Conservation (phyloP, 1,140 invertebrate genomes). For the Drosophila sechellia region DNA sequence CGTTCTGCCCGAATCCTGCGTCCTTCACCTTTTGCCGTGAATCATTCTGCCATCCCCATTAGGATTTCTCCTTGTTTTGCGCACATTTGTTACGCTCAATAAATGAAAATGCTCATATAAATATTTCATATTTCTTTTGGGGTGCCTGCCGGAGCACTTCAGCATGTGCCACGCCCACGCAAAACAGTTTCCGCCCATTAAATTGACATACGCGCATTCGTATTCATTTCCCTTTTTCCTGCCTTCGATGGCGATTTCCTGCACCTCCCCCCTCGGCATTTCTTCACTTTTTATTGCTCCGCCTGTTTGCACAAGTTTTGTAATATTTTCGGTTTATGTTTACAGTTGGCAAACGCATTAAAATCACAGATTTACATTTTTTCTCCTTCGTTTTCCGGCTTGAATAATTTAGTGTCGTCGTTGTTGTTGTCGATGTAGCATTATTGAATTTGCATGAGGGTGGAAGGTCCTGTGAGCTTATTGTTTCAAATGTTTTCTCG, state of each 20-base stretch:
- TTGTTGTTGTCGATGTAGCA: conserved; percentile 54
- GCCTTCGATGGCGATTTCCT: neutral
- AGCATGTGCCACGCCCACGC: conserved; percentile 31
- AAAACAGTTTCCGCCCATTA: conserved; percentile 79
- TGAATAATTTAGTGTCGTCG: conserved; percentile 82
- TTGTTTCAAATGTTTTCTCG: conserved; percentile 74
- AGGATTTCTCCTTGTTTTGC: conserved; percentile 47
- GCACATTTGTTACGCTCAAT: conserved; percentile 82
- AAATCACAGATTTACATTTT: conserved; percentile 84
- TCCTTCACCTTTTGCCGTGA: conserved; percentile 57
- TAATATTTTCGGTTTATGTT: conserved; percentile 83
- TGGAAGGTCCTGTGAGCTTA: conserved; percentile 57
- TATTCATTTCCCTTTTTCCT: neutral
- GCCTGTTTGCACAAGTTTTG: conserved; percentile 79
- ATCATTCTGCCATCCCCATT: conserved; percentile 5
- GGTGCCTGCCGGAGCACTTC: conserved; percentile 12
- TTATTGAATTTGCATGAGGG: conserved; percentile 73
- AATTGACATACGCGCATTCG: conserved; percentile 80
- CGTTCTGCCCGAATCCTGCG: neutral
- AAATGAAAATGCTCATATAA: conserved; percentile 83
- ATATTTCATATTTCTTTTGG: conserved; percentile 77
- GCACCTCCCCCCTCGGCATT: conserved; percentile 6
- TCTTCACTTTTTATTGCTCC: conserved; percentile 62
- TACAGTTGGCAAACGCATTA: conserved; percentile 82
- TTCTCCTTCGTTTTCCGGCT: conserved; percentile 31